Evolutionary conservation across 2,113 vertebrate species (phyloP).

Genomic region (Circaetus cinerascens): DNA sequence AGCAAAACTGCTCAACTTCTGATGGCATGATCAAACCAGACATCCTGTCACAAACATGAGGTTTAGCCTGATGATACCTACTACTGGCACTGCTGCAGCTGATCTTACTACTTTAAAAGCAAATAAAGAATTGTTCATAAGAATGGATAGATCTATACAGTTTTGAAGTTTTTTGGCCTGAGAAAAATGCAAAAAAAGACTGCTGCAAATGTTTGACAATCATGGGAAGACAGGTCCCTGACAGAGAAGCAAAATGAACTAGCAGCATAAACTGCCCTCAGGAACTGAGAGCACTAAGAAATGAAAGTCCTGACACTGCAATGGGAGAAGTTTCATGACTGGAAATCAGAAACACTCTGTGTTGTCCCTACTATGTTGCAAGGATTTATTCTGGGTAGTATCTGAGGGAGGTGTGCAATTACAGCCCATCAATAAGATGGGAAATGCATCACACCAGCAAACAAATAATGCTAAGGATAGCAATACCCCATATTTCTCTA

Average conservation of each 20-base stretch:
- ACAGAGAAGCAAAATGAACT: constrained; percentile 64
- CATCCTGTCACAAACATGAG: neutral
- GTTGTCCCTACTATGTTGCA: neutral
- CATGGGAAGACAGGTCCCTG: constrained; percentile 26
- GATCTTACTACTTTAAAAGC: neutral
- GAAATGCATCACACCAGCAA: neutral
- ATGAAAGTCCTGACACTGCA: constrained; percentile 56
- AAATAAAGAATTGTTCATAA: constrained; percentile 17
- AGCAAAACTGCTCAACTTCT: neutral
- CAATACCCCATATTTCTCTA: neutral
- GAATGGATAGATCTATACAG: neutral
- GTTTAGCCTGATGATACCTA: neutral
- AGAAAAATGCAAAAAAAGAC: neutral
- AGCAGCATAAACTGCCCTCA: constrained; percentile 57
- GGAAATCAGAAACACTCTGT: constrained; percentile 45
- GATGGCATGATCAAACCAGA: neutral
- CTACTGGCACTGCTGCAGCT: neutral
- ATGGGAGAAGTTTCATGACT: constrained; percentile 41
- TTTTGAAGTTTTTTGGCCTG: constrained; percentile 44
- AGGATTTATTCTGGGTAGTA: constrained; percentile 26
- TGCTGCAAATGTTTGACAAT: constrained; percentile 28
- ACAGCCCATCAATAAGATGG: neutral
- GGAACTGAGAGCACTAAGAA: constrained; percentile 32
- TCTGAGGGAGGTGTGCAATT: neutral
- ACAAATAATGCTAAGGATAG: neutral